Evolutionary conservation across 2,797 vertebrate species (phyloP), one percentile per base, ranked within the genome.

Genomic region (Onychomys torridus): DNA sequence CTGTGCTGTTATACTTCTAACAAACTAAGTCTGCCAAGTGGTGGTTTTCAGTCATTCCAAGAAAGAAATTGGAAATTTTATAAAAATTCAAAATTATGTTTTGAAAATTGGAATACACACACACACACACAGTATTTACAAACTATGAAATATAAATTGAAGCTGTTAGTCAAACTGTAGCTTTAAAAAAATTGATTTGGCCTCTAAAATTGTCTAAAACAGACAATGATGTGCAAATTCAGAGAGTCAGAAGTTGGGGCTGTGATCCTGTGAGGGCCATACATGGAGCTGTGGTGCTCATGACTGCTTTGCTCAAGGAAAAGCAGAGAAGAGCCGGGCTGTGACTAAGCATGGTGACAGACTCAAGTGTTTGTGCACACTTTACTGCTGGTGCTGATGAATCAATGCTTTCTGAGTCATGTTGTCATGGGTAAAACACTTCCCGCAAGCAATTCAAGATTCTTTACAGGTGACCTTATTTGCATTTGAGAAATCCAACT

Each of bases 1-100:
- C n/a, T 90, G 32, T 65, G 17, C 21, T 59, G 55, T 7, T 59
- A 32, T 32, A 75, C 2, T 92, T 90, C 21, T 78, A 86, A 93
- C 43, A 67, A 84, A 90, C 34, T 13, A 69, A 12, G 6, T 57
- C n/a, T 78, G 34, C 43, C 29, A 75, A 83, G 52, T 87, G 55
- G 16, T 25, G 57, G 23, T 19, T 91, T 96, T 93, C 79, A 9
- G n/a, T 67, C 21, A 71, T 85, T 91, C 52, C 83, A 43, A 69
- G 34, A 71, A 88, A 94, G 46, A 79, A 43, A 43, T 81, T 90
- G 61, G 61, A 85, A 49, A 55, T 1, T 25, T 37, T 67, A 83
- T 29, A 88, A 89, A 90, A 95, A 75, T 89, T 89, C 16, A 91
- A 77, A 95, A 94, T 85, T 87, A 19, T 34, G 85, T 37, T 95